Conservation (phyloP, 2,888 invertebrate species). For the Panzeria rudis region DNA sequence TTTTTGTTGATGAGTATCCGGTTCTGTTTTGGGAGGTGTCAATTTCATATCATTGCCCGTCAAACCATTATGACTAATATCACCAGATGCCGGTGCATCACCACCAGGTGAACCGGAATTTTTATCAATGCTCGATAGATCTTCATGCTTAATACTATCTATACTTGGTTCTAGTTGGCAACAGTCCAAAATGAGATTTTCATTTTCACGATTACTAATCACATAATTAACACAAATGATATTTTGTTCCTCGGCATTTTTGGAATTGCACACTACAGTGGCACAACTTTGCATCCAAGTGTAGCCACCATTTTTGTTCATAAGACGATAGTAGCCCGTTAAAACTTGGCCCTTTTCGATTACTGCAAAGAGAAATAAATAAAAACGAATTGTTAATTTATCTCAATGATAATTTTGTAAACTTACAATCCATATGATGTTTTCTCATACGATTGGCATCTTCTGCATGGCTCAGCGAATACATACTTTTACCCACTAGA, state of each 20-base stretch:
- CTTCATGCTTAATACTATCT: constrained; percentile 91
- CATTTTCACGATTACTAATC: constrained; percentile 89
- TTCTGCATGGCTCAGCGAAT: constrained; percentile 97
- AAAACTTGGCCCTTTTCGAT: constrained; percentile 98
- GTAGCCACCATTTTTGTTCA: constrained; percentile 98
- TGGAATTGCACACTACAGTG: constrained; percentile 97
- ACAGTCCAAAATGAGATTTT: constrained; percentile 96
- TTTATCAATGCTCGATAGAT: constrained; percentile 87
- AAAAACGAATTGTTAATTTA: neutral
- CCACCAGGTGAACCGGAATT: constrained; percentile 96
- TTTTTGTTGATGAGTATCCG: constrained; percentile 77
- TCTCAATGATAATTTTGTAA: constrained; percentile 52
- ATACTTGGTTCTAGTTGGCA: constrained; percentile 95
- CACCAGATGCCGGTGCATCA: constrained; percentile 85
- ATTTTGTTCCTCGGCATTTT: constrained; percentile 98
- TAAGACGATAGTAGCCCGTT: constrained; percentile 97
- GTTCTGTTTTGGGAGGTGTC: constrained; percentile 84
- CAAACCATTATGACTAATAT: constrained; percentile 72
- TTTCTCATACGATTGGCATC: constrained; percentile 97
- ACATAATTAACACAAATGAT: constrained; percentile 99
- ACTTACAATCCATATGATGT: constrained; percentile 98
- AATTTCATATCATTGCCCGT: constrained; percentile 80
- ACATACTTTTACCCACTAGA: constrained; percentile 95
- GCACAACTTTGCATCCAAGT: constrained; percentile 99
- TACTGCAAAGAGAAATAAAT: constrained; percentile 86